Conservation (phyloP, 2,797 vertebrate genomes). For the Catharus ustulatus region DNA sequence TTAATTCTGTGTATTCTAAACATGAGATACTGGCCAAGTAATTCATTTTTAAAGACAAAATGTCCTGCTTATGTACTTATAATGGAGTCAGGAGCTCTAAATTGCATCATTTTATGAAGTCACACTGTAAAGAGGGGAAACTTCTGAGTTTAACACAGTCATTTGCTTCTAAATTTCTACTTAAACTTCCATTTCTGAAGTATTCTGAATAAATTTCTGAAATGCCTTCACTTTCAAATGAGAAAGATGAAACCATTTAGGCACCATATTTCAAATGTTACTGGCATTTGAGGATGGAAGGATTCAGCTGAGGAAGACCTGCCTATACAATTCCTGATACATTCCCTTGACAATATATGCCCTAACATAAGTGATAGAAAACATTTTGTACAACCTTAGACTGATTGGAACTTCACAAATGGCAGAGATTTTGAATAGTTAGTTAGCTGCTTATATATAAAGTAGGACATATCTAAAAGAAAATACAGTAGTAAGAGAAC, state of each 20-base stretch:
- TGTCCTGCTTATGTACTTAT: fast-evolving
- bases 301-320: neutral
- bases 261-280: neutral
- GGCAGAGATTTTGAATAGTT: neutral
- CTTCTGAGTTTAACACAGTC: fast-evolving
- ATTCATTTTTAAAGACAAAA: neutral
- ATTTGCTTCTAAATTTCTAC: neutral
- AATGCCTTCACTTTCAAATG: neutral
- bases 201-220: neutral
- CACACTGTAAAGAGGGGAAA: neutral
- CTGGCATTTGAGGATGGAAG: neutral
- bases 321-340: neutral
- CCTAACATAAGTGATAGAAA: neutral
- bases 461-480: neutral
- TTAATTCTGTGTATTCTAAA: neutral
- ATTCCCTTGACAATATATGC: neutral
- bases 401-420: neutral
- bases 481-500: neutral
- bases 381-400: neutral
- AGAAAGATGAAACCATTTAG: neutral
- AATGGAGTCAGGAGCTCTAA: neutral
- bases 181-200: neutral
- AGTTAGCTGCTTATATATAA: neutral
- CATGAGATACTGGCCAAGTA: neutral
- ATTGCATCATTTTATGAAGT: neutral